A percentile compares a stretch with the other conserved stretches of the same genome.
Conservation (phyloP, 2,797 vertebrate species). For the Eutrigla gurnardus region DNA sequence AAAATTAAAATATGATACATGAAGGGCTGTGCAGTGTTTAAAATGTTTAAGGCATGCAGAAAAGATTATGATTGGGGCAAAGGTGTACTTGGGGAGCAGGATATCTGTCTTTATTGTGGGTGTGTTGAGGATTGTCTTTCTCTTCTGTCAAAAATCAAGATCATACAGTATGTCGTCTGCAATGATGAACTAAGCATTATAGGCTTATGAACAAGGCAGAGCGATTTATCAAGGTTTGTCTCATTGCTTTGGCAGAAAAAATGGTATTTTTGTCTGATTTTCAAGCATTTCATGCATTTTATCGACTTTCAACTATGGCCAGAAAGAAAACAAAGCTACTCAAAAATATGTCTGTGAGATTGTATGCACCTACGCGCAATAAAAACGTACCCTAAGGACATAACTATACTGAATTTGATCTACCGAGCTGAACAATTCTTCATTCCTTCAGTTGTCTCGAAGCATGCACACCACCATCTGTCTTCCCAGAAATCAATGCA, state of each 20-base stretch:
- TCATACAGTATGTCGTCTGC: constrained; percentile 4
- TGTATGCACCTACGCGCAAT: constrained; percentile 76
- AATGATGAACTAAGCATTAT: constrained; percentile 37
- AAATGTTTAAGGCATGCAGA: constrained; percentile 13
- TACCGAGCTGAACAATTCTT: constrained; percentile 86
- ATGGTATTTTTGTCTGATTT: constrained; percentile 70
- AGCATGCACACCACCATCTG: constrained; percentile 84
- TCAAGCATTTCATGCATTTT: constrained; percentile 72
- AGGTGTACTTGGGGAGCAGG: not conserved
- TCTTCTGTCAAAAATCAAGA: constrained; percentile 6
- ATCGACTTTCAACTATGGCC: constrained; percentile 81
- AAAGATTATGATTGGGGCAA: constrained; percentile 31
- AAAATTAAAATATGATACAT: constrained; percentile 11
- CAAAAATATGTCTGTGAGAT: constrained; percentile 78
- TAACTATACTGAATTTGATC: constrained; percentile 85
- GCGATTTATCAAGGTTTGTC: constrained; percentile 59
- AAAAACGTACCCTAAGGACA: constrained; percentile 82
- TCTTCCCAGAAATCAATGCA: constrained; percentile 87
- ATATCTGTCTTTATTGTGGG: constrained; percentile 1
- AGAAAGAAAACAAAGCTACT: constrained; percentile 79
- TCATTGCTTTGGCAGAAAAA: constrained; percentile 56
- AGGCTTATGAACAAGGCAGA: constrained; percentile 44
- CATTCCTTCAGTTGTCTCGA: constrained; percentile 84
- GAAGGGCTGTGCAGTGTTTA: constrained; percentile 2
- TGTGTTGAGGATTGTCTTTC: not conserved